Conservation (phyloP, 2,888 invertebrate genomes). For the Drepanosiphum platanoidis region DNA sequence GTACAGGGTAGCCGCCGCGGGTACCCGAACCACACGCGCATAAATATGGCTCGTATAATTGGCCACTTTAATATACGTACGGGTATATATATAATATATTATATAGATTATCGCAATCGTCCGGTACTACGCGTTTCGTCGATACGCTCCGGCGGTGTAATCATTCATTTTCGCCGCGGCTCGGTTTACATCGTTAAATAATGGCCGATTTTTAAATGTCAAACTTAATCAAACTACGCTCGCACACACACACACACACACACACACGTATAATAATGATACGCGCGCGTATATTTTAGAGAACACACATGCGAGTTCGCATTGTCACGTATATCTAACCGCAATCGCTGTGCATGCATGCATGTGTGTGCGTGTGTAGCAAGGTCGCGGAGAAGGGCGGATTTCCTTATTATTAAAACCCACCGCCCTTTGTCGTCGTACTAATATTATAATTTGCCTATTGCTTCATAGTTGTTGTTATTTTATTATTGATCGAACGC, state of each 20-base stretch:
- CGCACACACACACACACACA: neutral
- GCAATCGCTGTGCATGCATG: neutral
- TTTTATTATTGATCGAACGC: constrained; percentile 26
- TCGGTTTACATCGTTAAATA: constrained; percentile 5
- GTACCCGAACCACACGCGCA: too few species aligned
- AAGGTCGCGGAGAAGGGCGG: constrained; percentile 34
- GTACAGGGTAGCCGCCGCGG: neutral
- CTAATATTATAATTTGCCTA: neutral
- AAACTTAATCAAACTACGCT: neutral
- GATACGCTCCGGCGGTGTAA: too few species aligned
- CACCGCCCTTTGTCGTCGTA: constrained; percentile 38
- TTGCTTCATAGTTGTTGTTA: constrained; percentile 34
- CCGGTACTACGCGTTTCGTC: too few species aligned
- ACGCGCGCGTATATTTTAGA: neutral
- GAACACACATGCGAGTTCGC: neutral
- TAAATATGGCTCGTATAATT: neutral
- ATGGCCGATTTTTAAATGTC: constrained; percentile 28
- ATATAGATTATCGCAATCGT: too few species aligned
- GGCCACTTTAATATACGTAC: neutral
- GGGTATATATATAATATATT: too few species aligned
- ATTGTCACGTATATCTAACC: neutral
- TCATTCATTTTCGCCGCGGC: too few species aligned
- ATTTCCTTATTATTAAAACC: constrained; percentile 40
- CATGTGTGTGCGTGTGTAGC: neutral
- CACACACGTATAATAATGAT: too few species aligned